Base-by-base conservation (phyloP, 2,113 vertebrate genomes). In the Mastomys coucha region DNA sequence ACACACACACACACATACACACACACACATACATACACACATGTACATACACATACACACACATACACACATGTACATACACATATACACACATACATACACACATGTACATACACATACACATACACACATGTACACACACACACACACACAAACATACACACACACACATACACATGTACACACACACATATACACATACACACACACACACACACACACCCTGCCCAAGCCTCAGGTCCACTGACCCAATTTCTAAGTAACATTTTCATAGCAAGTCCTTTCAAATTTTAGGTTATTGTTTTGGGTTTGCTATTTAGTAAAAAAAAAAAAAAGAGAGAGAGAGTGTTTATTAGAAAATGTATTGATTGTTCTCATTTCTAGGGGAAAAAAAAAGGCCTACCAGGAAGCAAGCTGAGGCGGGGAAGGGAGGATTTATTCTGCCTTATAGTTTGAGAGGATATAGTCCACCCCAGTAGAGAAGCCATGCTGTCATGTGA, bases 301-400 rank as follows among this genome's bases (percentile, higher is more conserved):
- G 73, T 65, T 95, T 95, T 63, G 28, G 76, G 13, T 56, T 39
- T 14, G 45, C 56, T 49, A 51, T 49, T 53, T 22, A 6, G 63
- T 49, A 88, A 93, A 91, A 70, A 60, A 56, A 88, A 92, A 89
- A 22, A 60, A 53, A 88, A 26, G 39, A 9, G 8, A 53, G 12
- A 53, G 1, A 53, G 53, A 53, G 53, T 92, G 51, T n/a, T 67
- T 86, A 94, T 91, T 92, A 92, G 39, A 73, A 87, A 89, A 31
- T 9, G 20, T 26, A 70, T 70, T 51, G 45, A 70, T n/a, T 33
- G 20, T 31, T 14, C 5, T 69, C 17, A 13, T 36, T 49, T 65
- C 45, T 69, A 3, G 3, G 3, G 7, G 20, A 12, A 36, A 69
- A 36, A 13, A 51, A 70, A 36, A 70, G 24, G 85, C 31, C 65